Evolutionary conservation across 2,797 vertebrate genomes (phyloP).

Genomic region (Lophotriccus pileatus): DNA sequence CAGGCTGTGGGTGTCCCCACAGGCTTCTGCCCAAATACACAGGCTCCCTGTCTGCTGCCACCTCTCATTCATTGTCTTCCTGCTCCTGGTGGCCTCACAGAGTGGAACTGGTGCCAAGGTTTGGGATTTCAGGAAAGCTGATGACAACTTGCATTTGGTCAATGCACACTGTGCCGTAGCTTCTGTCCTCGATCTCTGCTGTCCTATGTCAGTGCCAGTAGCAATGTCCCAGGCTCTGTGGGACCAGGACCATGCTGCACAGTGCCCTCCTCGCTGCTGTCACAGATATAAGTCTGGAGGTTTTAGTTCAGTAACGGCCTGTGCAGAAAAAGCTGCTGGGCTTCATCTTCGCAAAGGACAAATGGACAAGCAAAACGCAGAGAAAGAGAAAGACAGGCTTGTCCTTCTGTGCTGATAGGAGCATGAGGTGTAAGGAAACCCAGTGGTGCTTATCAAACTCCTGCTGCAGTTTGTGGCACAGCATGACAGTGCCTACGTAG

Average conservation of each 20-base stretch:
- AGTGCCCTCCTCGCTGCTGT: neutral
- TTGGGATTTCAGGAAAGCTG: neutral
- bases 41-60: neutral
- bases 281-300: neutral
- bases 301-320: neutral
- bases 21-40: neutral
- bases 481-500: accelerated
- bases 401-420: neutral
- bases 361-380: neutral
- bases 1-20: neutral
- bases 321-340: neutral
- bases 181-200: neutral
- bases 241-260: accelerated
- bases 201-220: accelerated
- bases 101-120: neutral
- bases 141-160: neutral
- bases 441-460: neutral
- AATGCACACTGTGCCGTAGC: accelerated
- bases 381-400: neutral
- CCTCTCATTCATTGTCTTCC: neutral
- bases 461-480: neutral
- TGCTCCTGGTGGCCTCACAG: neutral
- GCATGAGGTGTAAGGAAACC: neutral
- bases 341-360: neutral
- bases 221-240: neutral